Base-by-base conservation (phyloP, 1,140 invertebrate genomes). In the Phortica variegata region DNA sequence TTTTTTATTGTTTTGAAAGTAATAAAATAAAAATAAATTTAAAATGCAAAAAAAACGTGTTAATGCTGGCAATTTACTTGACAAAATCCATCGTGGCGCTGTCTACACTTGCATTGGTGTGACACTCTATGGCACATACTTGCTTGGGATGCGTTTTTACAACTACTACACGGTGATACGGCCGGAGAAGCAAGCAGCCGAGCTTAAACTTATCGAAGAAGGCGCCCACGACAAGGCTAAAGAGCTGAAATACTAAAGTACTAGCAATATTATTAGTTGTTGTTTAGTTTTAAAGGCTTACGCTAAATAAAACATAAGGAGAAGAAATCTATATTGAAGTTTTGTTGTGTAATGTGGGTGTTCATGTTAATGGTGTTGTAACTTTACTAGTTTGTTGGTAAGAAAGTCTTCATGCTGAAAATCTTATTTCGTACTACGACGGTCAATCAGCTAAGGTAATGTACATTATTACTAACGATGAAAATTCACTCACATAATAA, bases 71-170 rank as follows among this genome's bases (percentile, higher is more conserved):
- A 41, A 60, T 8, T 48, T 78, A 40, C 36, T 79, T 34, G 76
- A 79, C 48, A 75, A 69, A 58, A 48, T 80, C 32, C 79, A 80
- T 52, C 77, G 75, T 46, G 77, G 78, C 33, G 73, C 75, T 31
- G 79, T 80, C 7, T 72, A 66, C 19, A 71, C 75, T 20, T 80
- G 79, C 59, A 65, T 80, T 20, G 78, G 68, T 8, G 61, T 78
- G 16, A 79, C 79, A 46, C 29, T 79, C 5, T 75, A 70, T 58
- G 79, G 77, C 21, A 66, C 68, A 10, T 65, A 68, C 19, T 31
- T 76, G 43, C 47, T 79, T n/a, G 77, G 72, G 12, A 56, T 72
- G 54, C 60, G 76, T 37, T 71, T 66, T 43, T 75, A 77, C 47
- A 55, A 76, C 44, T 77, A 79, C 53, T 76, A 76, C 46, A 77